Evolutionary conservation across 1,140 invertebrate genomes (phyloP), one percentile per base, ranked within the genome.

Genomic region (Brachionus rubens): DNA sequence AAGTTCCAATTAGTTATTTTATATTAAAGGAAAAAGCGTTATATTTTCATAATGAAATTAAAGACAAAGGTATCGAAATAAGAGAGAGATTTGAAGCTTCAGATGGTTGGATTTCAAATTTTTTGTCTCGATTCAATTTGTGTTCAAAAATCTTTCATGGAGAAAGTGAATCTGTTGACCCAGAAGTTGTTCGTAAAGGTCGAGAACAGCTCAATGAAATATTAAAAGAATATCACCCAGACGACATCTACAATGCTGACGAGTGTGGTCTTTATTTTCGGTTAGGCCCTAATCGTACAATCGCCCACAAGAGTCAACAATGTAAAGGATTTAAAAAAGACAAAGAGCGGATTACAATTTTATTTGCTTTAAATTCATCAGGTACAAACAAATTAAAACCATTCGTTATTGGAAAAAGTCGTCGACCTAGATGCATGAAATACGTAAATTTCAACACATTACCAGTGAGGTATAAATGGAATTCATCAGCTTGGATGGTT

Each of bases 191-290:
- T 9, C 4, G 4, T 5, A 9, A 3, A 36, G 9, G 33, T 9
- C 33, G 33, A 36, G 33, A 36, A 36, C 3, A 36, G 33, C 33
- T 36, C 3, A 3, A 36, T 5, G 9, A 36, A 36, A 36, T 36
- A 3, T 36, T 36, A 36, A 9, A 36, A 36, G 3, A 9, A 5
- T 36, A 36, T 36, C 4, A 36, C 3, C 4, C 33, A 36, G 9
- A 9, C 4, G 33, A 36, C 33, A 36, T 36, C 54, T 87, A 81
- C 79, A 87, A 87, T 79, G 80, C 81, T 21, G 84, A 87, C 79
- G 84, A 87, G 80, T 85, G 82, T 43, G 83, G 83, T 14, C 79
- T 87, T 1, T 86, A 87, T 82, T 86, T 80, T 78, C 82, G 83
- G 77, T 81, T 81, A 70, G 77, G 85, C 70, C 83, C 85, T 40